phyloP scores from a whole-genome alignment of 2,888 invertebrate species.

The Cephus spinipes region DNA sequence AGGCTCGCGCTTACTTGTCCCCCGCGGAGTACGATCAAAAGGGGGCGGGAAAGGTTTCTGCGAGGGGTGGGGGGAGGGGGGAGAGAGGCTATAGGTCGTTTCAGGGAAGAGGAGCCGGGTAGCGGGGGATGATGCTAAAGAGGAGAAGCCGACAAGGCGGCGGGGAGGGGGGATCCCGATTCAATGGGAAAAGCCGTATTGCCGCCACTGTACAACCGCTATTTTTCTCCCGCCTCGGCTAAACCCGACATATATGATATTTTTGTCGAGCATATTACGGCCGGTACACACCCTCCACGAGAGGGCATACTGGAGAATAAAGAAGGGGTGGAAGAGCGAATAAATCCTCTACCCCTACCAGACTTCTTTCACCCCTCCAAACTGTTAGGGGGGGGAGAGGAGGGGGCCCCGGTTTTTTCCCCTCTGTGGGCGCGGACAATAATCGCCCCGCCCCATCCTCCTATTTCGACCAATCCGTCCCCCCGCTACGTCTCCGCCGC shows the following conservation, averaged over 20 bases:
- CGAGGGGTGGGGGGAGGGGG: background rate
- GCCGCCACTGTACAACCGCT: conserved; percentile 9
- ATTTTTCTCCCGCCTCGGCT: conserved; percentile 19
- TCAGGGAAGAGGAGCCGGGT: conserved; percentile 30
- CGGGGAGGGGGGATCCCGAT: conserved; percentile 18
- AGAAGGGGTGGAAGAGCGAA: conserved; percentile 32
- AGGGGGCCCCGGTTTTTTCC: conserved; percentile 67
- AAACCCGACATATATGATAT: conserved; percentile 2
- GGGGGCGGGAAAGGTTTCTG: conserved; percentile 47
- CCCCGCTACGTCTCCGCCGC: conserved; percentile 30
- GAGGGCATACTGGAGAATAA: conserved; percentile 6
- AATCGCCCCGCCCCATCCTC: conserved; percentile 67
- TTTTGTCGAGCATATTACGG: conserved; percentile 5
- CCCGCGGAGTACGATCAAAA: conserved; percentile 37
- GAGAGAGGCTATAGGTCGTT: background rate
- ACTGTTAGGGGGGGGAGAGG: background rate
- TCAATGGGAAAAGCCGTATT: conserved; percentile 25
- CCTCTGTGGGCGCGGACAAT: conserved; percentile 68
- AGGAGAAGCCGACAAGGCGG: background rate
- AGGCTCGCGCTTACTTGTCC: conserved; percentile 46
- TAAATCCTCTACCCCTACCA: conserved; percentile 53
- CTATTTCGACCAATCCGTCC: conserved; percentile 9
- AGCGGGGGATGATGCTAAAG: conserved; percentile 38
- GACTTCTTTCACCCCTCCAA: conserved; percentile 55
- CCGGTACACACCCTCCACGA: conserved; percentile 7